Base-by-base conservation (phyloP, 2,113 vertebrate genomes). In the Embiotoca jacksoni region DNA sequence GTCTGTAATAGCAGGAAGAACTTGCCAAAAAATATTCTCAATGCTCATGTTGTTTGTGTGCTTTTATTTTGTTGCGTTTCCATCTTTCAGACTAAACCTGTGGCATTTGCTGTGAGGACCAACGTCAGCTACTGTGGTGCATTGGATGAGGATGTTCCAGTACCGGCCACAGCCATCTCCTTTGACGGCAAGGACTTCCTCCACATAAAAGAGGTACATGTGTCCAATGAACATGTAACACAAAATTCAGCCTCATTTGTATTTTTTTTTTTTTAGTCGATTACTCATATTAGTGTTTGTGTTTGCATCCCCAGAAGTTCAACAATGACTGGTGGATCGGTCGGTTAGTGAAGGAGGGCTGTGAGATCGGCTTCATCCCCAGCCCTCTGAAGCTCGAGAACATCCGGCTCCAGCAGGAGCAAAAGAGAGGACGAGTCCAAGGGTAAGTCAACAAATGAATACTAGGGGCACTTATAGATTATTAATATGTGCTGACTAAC, bases 311-410 rank as follows among this genome's bases (percentile, higher is more conserved):
- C 33, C 93, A 99, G 98, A 99, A 99, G 85, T 99, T 99, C 71
- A 99, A 99, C 89, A 99, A 99, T 47, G 98, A 99, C 92, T 99
- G 98, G 98, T 99, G 98, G 98, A 99, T 99, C 84, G 98, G 98
- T 57, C 94, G 98, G 72, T 94, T 99, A 86, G 98, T 99, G 54
- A 99, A 99, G 82, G 98, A 99, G 90, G 98, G 98, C 92, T 99
- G 97, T n/a, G 98, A 99, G 92, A 99, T 99, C 50, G 98, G 98
- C 83, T 99, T 99, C 86, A 99, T 99, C 76, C 98, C 98, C 33
- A 99, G 98, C 88, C 98, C 98, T 0, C 96, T 99, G 64, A 93
- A 98, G 67, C 88, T 99, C 77, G 98, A 99, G 94, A 97, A 98
- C 68, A 98, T 99, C 92, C 93, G 97, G 77, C 96, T 97, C 78